Percentiles rank a stretch among this genome's conserved stretches.
phyloP scores from a whole-genome alignment of 30 jellyfish, hydroid and myxozoan genomes.

The Chrysaora quinquecirrha region DNA sequence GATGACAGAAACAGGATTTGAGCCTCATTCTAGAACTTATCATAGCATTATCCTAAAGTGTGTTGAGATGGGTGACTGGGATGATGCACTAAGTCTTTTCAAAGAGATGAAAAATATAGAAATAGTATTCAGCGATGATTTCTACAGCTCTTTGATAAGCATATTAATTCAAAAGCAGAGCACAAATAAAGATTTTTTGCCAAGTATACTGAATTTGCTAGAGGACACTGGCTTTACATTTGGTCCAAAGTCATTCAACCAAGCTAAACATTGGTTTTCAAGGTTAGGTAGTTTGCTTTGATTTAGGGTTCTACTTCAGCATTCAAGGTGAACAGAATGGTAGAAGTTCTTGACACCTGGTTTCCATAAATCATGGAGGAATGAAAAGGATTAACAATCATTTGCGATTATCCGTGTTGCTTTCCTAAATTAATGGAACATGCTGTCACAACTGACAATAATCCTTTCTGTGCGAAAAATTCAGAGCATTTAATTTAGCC shows the following conservation, averaged over 20 bases:
- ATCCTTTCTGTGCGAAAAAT: too few relatives aligned
- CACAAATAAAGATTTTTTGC: conserved; percentile 8
- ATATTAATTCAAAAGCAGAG: conserved; percentile 1
- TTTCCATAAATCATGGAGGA: too few relatives aligned
- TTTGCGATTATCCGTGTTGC: too few relatives aligned
- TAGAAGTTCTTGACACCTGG: too few relatives aligned
- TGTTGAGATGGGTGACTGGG: conserved; percentile 16
- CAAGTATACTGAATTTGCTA: conserved; percentile 14
- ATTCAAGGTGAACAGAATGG: too few relatives aligned
- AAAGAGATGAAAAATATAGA: conserved; percentile 32
- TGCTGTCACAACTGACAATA: too few relatives aligned
- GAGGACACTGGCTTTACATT: conserved; percentile 52
- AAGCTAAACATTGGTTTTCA: conserved; percentile 51
- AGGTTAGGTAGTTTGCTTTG: conserved; percentile 19
- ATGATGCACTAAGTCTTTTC: conserved; percentile 20
- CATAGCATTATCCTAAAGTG: conserved; percentile 40
- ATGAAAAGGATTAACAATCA: too few relatives aligned
- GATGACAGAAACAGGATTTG: conserved; percentile 34
- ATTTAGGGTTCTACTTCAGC: too few relatives aligned
- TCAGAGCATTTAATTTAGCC: too few relatives aligned
- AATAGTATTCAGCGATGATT: conserved; percentile 42
- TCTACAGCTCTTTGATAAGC: conserved; percentile 24
- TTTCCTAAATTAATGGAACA: too few relatives aligned
- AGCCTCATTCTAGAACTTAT: conserved; percentile 45
- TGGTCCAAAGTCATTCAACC: conserved; percentile 56